These are phyloP conservation scores for Syrista parreyssii DNA, from an alignment of 2,888 invertebrate genomes.

Conservation along the genomic window DNA sequence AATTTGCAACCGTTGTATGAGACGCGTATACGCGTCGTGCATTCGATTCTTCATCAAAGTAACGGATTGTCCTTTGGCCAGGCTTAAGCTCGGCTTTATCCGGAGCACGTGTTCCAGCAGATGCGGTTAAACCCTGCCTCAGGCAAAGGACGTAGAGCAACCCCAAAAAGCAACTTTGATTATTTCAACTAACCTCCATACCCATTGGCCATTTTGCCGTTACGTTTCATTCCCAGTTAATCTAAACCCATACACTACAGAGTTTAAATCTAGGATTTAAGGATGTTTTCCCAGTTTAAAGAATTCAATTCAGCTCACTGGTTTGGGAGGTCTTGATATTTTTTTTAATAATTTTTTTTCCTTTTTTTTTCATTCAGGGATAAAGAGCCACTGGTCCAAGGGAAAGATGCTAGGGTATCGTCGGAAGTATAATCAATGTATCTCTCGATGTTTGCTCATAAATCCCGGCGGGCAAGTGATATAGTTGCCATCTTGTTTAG, in stretches of 20 bases:
- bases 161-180: neutral
- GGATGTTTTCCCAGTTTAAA: neutral
- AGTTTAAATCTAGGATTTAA: neutral
- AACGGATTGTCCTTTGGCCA: constrained; percentile 36
- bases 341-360: neutral
- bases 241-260: neutral
- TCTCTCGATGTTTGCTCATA: constrained; percentile 26
- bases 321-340: neutral
- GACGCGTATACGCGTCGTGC: neutral
- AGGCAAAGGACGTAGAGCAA: constrained; percentile 18
- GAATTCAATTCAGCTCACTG: neutral
- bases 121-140: constrained; percentile 52
- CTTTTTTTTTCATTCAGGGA: neutral
- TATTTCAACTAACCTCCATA: neutral
- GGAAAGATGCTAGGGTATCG: neutral
- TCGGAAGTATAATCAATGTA: constrained; percentile 31
- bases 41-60: constrained; percentile 35
- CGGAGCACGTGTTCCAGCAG: constrained; percentile 56
- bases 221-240: neutral
- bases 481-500: constrained; percentile 34
- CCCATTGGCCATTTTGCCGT: neutral
- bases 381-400: neutral
- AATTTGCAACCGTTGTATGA: neutral
- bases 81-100: constrained; percentile 39
- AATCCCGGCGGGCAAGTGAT: constrained; percentile 27